phyloP scores from a whole-genome alignment of 2,797 vertebrate genomes.

The Manis javanica region DNA sequence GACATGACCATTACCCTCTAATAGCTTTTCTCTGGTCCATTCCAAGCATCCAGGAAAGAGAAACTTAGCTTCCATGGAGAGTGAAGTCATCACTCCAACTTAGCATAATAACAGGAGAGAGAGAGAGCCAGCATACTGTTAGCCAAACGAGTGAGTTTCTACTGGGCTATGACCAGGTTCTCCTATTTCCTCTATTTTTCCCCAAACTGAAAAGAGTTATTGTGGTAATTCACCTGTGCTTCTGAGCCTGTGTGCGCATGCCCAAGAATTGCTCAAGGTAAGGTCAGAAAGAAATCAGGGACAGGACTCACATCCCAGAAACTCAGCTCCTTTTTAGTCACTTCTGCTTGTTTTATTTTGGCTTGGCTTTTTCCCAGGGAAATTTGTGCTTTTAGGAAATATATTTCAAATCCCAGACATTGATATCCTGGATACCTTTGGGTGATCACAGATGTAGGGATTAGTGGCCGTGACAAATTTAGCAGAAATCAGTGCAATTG shows the following conservation, averaged over 20 bases:
- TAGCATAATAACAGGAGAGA: constrained; percentile 77
- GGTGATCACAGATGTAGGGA: constrained; percentile 44
- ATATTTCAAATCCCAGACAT: constrained; percentile 11
- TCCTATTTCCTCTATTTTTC: constrained; percentile 77
- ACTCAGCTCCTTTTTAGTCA: constrained; percentile 22
- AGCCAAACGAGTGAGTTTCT: constrained; percentile 76
- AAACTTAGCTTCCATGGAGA: constrained; percentile 77
- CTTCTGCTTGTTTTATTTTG: constrained; percentile 24
- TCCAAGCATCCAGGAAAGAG: constrained; percentile 77
- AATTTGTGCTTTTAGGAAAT: constrained; percentile 65
- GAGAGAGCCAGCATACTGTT: constrained; percentile 23
- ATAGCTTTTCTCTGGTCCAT: constrained; percentile 69
- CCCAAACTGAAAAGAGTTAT: constrained; percentile 70
- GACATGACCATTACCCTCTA: constrained; percentile 78
- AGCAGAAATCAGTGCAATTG: constrained; percentile 39
- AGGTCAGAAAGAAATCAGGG: constrained; percentile 54
- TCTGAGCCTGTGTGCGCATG: constrained; percentile 33
- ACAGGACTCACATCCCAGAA: constrained; percentile 1
- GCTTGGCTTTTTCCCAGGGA: not conserved
- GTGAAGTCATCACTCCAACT: constrained; percentile 83
- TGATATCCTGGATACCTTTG: constrained; percentile 43
- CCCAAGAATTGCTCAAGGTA: constrained; percentile 54
- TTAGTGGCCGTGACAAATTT: constrained; percentile 36
- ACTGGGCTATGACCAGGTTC: constrained; percentile 75
- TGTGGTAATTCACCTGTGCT: constrained; percentile 66